phyloP scores from a whole-genome alignment of 1,140 invertebrate genomes.

The Rhyacophila brunnea region DNA sequence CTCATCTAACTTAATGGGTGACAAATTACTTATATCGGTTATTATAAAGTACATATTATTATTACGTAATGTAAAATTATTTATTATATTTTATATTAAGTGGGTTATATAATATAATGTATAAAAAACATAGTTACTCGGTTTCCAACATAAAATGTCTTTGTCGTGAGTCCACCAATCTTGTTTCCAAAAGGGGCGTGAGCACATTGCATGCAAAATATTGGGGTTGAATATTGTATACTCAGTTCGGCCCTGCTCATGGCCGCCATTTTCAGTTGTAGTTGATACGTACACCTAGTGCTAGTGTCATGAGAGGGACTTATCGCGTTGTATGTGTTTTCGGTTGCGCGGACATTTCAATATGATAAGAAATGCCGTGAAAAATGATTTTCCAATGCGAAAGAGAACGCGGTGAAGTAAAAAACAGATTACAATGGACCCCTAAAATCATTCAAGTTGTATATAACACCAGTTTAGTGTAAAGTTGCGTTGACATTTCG shows the following conservation, averaged over 20 bases:
- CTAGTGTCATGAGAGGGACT: not conserved
- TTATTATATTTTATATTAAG: too few relatives aligned
- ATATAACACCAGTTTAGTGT: not conserved
- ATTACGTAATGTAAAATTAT: too few relatives aligned
- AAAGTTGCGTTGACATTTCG: not conserved
- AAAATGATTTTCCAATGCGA: not conserved
- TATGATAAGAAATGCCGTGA: not conserved
- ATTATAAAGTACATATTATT: too few relatives aligned
- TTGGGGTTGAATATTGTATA: too few relatives aligned
- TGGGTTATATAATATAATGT: too few relatives aligned
- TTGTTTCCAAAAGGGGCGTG: too few relatives aligned
- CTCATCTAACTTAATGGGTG: too few relatives aligned
- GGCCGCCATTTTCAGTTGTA: conserved; percentile 2
- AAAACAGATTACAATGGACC: not conserved
- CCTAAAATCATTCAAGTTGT: not conserved
- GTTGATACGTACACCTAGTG: not conserved
- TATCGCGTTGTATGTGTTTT: not conserved
- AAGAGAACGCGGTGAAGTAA: not conserved
- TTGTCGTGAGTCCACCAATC: too few relatives aligned
- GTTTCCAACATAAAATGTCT: too few relatives aligned
- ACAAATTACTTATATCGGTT: too few relatives aligned
- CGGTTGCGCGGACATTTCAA: not conserved
- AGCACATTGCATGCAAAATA: too few relatives aligned
- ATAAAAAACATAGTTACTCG: too few relatives aligned
- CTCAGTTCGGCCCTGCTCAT: not conserved